Base-by-base conservation (phyloP, 2,113 vertebrate species). In the Etheostoma spectabile region DNA sequence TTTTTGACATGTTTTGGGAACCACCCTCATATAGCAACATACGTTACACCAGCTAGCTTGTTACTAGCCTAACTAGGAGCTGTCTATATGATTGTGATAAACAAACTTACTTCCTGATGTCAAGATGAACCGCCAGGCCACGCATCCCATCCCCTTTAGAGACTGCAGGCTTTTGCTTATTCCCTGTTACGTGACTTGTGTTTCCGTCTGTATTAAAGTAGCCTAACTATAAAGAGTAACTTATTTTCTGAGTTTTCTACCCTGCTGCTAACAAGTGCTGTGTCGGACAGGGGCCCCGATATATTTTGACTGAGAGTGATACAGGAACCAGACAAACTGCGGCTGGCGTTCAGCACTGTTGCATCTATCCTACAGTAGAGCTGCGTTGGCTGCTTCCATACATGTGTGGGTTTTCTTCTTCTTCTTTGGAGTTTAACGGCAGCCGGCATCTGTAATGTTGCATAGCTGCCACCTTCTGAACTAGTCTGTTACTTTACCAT, bases 91-190 rank as follows among this genome's bases (percentile, higher is more conserved):
- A 70, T 42, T 55, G 70, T 56, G 63, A 79, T 83, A 63, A 82
- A 69, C 55, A 82, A 74, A 94, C 97, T 97, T 90, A 98, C 97
- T 98, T 98, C 82, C 97, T 95, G 90, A 98, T 98, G 80, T 98
- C 97, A 8, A 97, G 93, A 97, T 97, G 94, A 97, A 97, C 73
- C 97, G 96, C 97, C 92, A 97, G 94, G 88, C 96, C 96, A 8
- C 96, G 96, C 97, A 97, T 98, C 80, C 97, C 97, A 76, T 98
- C 97, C 59, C 96, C 97, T 91, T 97, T 98, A 81, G 96, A 96
- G 71, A 97, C 96, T 0, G 97, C 96, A 78, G 97, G 97, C 96
- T 97, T 45, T 90, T 93, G 86, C 56, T 30, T 35, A 2, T 61
- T 21, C 46, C 51, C 49, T 35, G 14, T n/a, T 45, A 56, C 15